Conservation (phyloP, 2,113 vertebrate genomes). For the Esox niger region DNA sequence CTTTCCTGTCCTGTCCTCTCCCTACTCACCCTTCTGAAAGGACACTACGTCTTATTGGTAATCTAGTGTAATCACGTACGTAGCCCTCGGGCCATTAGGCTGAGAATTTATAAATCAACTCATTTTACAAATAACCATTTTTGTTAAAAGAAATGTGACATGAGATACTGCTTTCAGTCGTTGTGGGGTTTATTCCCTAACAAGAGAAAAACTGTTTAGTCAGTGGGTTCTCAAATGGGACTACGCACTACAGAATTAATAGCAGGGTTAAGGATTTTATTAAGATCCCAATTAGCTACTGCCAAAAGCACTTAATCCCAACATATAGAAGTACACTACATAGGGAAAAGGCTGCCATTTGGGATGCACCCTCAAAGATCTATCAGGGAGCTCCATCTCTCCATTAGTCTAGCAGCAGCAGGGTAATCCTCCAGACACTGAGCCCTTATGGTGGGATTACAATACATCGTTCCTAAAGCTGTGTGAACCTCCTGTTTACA, state of each 20-base stretch:
- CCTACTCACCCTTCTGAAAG: background rate
- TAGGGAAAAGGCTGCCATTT: no score
- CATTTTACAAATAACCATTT: background rate
- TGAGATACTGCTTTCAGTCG: no score
- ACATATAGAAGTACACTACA: no score
- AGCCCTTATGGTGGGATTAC: conserved; percentile 21
- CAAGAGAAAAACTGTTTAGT: background rate
- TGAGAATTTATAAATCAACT: background rate
- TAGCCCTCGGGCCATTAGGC: background rate
- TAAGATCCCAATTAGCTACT: no score
- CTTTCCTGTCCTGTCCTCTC: background rate
- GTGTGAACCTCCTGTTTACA: background rate
- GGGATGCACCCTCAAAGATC: background rate
- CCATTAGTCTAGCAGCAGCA: conserved; percentile 24
- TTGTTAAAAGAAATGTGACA: no score
- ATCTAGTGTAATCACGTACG: background rate
- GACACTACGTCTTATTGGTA: background rate
- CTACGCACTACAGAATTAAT: no score
- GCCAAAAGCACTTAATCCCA: no score
- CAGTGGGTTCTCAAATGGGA: background rate
- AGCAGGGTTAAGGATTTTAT: no score
- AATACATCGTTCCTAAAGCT: background rate
- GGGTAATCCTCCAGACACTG: conserved; percentile 31
- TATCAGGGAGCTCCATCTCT: conserved; percentile 14
- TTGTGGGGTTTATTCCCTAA: background rate